Conservation (phyloP, 2,888 invertebrate species). For the Xestia c-nigrum region DNA sequence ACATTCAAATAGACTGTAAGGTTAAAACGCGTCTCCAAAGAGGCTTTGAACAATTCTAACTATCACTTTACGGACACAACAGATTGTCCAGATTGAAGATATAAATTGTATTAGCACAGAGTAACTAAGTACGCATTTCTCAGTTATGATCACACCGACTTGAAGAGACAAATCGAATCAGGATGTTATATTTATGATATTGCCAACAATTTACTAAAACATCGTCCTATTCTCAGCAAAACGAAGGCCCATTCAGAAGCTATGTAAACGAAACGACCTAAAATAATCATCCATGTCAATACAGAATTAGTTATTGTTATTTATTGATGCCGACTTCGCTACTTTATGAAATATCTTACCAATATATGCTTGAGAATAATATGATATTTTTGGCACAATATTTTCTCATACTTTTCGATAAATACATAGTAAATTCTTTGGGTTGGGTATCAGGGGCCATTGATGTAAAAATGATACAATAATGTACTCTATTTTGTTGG, state of each 20-base stretch:
- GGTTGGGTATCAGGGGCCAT: conserved; percentile 15
- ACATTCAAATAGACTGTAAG: background rate
- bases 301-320: conserved; percentile 56
- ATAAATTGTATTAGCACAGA: background rate
- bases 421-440: conserved; percentile 1
- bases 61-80: background rate
- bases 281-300: conserved; percentile 49
- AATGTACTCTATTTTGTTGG: conserved; percentile 56
- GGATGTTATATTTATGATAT: conserved; percentile 5
- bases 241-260: conserved; percentile 26
- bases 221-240: conserved; percentile 4
- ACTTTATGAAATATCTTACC: conserved; percentile 43
- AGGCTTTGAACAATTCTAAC: background rate
- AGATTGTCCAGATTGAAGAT: background rate
- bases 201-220: conserved; percentile 16
- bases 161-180: background rate
- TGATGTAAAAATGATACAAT: conserved; percentile 57
- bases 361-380: conserved; percentile 40
- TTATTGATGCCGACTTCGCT: conserved; percentile 45
- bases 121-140: background rate
- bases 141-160: background rate
- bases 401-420: conserved; percentile 15
- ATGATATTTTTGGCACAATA: conserved; percentile 30
- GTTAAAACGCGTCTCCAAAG: background rate
- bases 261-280: conserved; percentile 39